Evolutionary conservation across 2,113 vertebrate genomes (phyloP), one percentile per base, ranked within the genome.

Genomic region (Alces alces): DNA sequence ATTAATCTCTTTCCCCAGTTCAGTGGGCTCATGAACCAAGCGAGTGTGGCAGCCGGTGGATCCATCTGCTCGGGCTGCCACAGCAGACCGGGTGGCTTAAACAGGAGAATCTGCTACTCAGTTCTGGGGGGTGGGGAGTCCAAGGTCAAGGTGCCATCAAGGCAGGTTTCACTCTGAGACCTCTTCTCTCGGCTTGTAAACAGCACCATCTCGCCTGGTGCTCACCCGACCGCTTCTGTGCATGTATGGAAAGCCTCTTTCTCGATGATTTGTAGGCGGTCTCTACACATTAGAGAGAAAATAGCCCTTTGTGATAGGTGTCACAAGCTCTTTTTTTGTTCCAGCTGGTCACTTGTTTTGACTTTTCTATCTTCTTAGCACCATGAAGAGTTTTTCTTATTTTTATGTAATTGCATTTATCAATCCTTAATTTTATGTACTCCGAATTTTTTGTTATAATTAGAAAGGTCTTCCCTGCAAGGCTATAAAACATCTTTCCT

Each of bases 361-460:
- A 70, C 54, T 55, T 89, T 78, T 47, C 21, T n/a, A 7, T 76
- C 19, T 50, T 84, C 86, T 36, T 64, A 83, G 86, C 66, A 6
- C 25, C 50, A 52, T 43, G 25, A 83, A 84, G 17, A 84, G 50
- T 54, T 79, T 79, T 54, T 55, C n/a, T 76, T 33, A 36, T 11
- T 55, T 85, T 85, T 90, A 76, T 28, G 25, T 64, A 3, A 70
- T 52, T 83, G n/a, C 83, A 76, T 93, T 89, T 57, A 47, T 89
- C 43, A 47, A 39, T 55, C 14, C 47, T 87, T 83, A 60, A 73
- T 90, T 86, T 93, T 58, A 58, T 66, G 43, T 55, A 52, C 84
- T 39, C 14, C 89, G 57, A 57, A 64, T 52, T 91, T 80, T 87
- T 79, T 66, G 78, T 66, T 15, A 83, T 76, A 78, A 39, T 84